Conservation (phyloP, 2,888 invertebrate species). For the Rhagium mordax region DNA sequence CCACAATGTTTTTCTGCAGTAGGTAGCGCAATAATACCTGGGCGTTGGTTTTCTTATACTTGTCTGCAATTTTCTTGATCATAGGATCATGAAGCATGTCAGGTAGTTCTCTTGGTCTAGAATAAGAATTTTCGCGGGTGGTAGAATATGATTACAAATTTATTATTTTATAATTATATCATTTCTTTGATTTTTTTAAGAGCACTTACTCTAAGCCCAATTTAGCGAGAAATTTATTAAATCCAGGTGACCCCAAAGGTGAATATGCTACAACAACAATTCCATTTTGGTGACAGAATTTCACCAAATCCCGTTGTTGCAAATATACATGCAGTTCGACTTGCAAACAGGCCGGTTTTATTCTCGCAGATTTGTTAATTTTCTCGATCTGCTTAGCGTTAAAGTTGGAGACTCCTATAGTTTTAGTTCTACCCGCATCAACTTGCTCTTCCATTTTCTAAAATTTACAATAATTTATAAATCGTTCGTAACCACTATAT, state of each 20-base stretch:
- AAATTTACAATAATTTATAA: slow-evolving; percentile 2
- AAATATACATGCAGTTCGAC: slow-evolving; percentile 75
- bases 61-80: slow-evolving; percentile 70
- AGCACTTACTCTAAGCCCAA: slow-evolving; percentile 28
- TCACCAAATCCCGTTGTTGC: slow-evolving; percentile 68
- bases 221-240: slow-evolving; percentile 65
- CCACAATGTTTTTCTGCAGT: slow-evolving; percentile 79
- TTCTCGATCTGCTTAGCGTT: slow-evolving; percentile 80
- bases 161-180: neutral
- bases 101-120: slow-evolving; percentile 35
- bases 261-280: slow-evolving; percentile 63
- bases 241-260: slow-evolving; percentile 69
- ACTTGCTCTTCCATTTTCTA: slow-evolving; percentile 78
- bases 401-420: slow-evolving; percentile 91
- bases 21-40: slow-evolving; percentile 81
- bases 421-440: slow-evolving; percentile 78
- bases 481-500: no score
- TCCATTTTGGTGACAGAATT: slow-evolving; percentile 42
- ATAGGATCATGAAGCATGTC: slow-evolving; percentile 62
- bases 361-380: slow-evolving; percentile 69
- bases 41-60: slow-evolving; percentile 78
- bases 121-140: no score
- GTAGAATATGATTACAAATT: no score
- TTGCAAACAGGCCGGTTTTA: slow-evolving; percentile 76
- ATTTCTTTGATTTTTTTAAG: no score